phyloP scores from a whole-genome alignment of 2,113 vertebrate species.

The Silurus asotus region DNA sequence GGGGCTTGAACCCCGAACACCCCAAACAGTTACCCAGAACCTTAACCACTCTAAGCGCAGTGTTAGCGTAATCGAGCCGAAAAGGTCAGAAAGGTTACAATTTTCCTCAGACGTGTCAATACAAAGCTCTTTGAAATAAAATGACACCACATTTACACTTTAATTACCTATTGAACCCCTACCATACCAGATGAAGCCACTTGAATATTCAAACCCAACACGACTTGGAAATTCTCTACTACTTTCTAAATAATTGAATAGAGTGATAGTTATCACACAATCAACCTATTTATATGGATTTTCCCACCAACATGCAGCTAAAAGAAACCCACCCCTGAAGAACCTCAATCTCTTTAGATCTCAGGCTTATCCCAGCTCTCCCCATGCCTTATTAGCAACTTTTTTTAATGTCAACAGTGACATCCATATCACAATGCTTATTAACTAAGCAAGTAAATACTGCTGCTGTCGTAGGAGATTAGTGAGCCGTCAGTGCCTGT shows the following conservation, averaged over 20 bases:
- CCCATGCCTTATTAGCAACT: background rate
- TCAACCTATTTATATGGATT: background rate
- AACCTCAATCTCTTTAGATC: background rate
- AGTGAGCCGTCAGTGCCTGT: background rate
- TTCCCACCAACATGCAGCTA: background rate
- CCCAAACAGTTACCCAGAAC: too few species aligned
- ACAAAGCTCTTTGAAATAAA: background rate
- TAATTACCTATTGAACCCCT: too few species aligned
- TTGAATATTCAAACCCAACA: background rate
- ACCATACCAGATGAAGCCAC: too few species aligned
- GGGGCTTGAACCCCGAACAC: too few species aligned
- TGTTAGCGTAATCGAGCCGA: background rate
- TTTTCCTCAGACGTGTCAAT: background rate
- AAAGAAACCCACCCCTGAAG: background rate
- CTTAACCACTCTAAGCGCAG: background rate
- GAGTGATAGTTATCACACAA: background rate
- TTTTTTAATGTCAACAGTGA: background rate
- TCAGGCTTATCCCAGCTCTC: background rate
- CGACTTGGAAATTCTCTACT: background rate
- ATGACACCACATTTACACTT: background rate
- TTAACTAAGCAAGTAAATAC: constrained; percentile 24
- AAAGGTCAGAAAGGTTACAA: background rate
- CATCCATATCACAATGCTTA: background rate
- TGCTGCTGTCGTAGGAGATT: background rate
- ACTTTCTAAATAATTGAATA: background rate